A percentile compares a stretch with the other conserved stretches of the same genome.
Evolutionary conservation across 2,113 vertebrate genomes (phyloP).

Genomic region (Trichechus manatus): DNA sequence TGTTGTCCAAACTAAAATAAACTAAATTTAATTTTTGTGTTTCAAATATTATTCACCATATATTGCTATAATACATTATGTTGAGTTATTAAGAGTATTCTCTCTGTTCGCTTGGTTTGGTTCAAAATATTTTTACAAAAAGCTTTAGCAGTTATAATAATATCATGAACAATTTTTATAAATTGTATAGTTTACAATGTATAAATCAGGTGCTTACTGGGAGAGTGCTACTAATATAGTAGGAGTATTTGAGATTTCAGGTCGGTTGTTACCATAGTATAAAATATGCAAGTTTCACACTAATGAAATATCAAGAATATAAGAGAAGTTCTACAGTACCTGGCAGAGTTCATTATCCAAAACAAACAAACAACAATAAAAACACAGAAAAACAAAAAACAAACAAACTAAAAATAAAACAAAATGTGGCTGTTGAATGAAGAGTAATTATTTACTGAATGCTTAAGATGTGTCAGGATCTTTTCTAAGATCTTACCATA

Average conservation of each 20-base stretch:
- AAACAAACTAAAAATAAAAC: neutral
- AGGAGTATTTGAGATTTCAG: slow-evolving; percentile 1
- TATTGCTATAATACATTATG: neutral
- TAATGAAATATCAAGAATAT: neutral
- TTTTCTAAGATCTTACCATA: neutral
- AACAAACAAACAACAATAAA: neutral
- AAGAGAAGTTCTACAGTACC: neutral
- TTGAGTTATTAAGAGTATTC: neutral
- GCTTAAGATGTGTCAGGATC: neutral
- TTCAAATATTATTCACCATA: neutral
- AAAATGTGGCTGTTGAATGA: neutral
- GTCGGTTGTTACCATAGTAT: neutral
- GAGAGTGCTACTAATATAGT: neutral
- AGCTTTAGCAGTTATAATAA: neutral
- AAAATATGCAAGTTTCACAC: neutral
- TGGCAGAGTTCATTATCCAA: neutral
- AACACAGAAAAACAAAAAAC: neutral
- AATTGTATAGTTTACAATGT: neutral
- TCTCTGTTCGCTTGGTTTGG: neutral
- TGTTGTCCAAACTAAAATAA: neutral
- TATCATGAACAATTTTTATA: neutral
- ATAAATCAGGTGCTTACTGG: neutral
- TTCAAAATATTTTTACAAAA: neutral
- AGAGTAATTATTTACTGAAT: neutral
- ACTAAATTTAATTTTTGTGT: neutral